Evolutionary conservation across 2,797 vertebrate genomes (phyloP).

Genomic region (Trichosurus vulpecula): DNA sequence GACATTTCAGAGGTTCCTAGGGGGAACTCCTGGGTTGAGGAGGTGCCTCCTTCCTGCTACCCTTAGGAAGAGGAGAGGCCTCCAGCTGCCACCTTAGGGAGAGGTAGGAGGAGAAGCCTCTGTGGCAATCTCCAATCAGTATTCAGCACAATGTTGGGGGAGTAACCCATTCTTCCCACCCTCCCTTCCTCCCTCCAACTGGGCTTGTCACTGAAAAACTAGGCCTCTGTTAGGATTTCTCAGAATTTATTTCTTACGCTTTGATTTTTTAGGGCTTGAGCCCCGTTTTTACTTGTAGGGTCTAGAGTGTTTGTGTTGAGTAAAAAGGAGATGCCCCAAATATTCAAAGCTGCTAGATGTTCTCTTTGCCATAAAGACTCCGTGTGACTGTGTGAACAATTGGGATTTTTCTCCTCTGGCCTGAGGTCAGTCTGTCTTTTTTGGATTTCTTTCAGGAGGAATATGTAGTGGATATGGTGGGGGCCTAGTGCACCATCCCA

Average conservation of each 20-base stretch:
- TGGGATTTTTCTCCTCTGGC: conserved; percentile 85
- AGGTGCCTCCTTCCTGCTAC: conserved; percentile 37
- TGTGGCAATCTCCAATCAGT: conserved; percentile 52
- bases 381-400: conserved; percentile 84
- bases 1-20: conserved; percentile 41
- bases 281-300: conserved; percentile 77
- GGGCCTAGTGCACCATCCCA: conserved; percentile 15
- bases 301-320: conserved; percentile 83
- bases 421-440: conserved; percentile 69
- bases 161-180: conserved; percentile 44
- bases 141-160: conserved; percentile 77
- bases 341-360: conserved; percentile 85
- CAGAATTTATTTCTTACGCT: conserved; percentile 71
- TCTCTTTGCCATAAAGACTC: conserved; percentile 87
- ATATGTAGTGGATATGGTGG: conserved; percentile 60
- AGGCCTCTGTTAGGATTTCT: conserved; percentile 66
- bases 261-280: conserved; percentile 76
- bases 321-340: conserved; percentile 80
- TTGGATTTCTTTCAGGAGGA: conserved; percentile 69
- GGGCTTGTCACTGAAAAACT: conserved; percentile 69
- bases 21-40: conserved; percentile 28
- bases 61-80: neutral
- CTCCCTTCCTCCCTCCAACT: conserved; percentile 38
- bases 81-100: neutral
- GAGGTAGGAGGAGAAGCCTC: conserved; percentile 30